Evolutionary conservation across 2,797 vertebrate genomes (phyloP), one percentile per base, ranked within the genome.

Genomic region (Vespertilio murinus): DNA sequence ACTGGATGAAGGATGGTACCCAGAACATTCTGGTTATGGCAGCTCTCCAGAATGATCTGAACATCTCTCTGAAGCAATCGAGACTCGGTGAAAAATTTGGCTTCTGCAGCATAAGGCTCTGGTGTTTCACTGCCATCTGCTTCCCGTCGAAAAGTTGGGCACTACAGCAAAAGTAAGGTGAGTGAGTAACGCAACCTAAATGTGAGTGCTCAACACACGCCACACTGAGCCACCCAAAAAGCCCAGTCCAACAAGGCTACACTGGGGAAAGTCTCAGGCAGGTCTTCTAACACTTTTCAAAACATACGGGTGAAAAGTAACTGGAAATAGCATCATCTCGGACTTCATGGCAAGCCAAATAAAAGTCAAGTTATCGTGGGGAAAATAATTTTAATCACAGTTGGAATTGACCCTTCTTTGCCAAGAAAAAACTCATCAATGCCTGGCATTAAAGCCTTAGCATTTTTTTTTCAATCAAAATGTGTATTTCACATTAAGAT

Each of bases 21-120:
- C 97, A 99, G 98, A 96, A 99, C 98, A 97, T 99, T 98, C 98
- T 99, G 99, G 98, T 99, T 99, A 96, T 99, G 99, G 94, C 99
- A 99, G 98, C 99, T 99, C 98, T 99, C 99, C 98, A 99, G 97
- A 93, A 99, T 98, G 33, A 99, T 99, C 98, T 99, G 99, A 92
- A 99, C 99, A 0, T 99, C 99, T 95, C 99, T 98, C 98, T 99
- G 99, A 70, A 99, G 98, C 81, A 99, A 98, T 71, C 99, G 98
- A 0, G 99, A 99, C 96, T 99, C 99, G 0, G 99, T 99, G 98
- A 99, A 99, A 98, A 99, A 99, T 96, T 99, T 99, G 92, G 99
- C 99, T 97, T 99, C 99, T 0, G 99, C 99, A 1, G 99, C 99
- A 6, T 99, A 99, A 0, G 99, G 91, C 97, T 99, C 99, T 0